Evolutionary conservation across 2,888 invertebrate species (phyloP).

Genomic region (Tinea pellionella): DNA sequence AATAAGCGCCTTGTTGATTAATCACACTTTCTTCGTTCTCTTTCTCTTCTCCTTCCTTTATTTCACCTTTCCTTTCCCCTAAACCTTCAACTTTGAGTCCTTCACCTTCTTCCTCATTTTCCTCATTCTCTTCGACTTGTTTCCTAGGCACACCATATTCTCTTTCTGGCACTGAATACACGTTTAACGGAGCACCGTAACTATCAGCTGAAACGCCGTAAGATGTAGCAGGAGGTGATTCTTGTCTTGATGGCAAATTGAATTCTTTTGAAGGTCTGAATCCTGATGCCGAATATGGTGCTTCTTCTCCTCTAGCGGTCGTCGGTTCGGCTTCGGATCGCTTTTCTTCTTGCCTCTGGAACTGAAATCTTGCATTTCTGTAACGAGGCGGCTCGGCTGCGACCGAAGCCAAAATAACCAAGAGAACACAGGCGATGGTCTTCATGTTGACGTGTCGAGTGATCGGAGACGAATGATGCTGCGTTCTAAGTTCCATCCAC

Average conservation of each 20-base stretch:
- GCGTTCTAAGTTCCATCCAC: slow-evolving; percentile 24
- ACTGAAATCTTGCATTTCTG: slow-evolving; percentile 34
- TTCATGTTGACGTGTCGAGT: slow-evolving; percentile 46
- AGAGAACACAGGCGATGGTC: slow-evolving; percentile 37
- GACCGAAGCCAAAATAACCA: slow-evolving; percentile 36
- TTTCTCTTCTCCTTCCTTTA: slow-evolving; percentile 35
- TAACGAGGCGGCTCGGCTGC: slow-evolving; percentile 47
- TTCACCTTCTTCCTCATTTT: slow-evolving; percentile 18
- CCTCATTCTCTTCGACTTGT: slow-evolving; percentile 15
- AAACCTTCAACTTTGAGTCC: slow-evolving; percentile 18
- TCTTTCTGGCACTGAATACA: slow-evolving; percentile 38
- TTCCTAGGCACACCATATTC: slow-evolving; percentile 41
- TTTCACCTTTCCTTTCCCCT: slow-evolving; percentile 26
- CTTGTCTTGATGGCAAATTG: slow-evolving; percentile 44
- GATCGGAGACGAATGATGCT: slow-evolving; percentile 53
- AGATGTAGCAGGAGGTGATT: slow-evolving; percentile 42
- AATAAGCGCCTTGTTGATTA: slow-evolving; percentile 68
- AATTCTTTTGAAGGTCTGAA: slow-evolving; percentile 45
- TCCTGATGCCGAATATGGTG: slow-evolving; percentile 52
- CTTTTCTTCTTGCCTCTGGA: slow-evolving; percentile 36
- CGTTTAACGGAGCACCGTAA: slow-evolving; percentile 50
- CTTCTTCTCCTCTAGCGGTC: slow-evolving; percentile 26
- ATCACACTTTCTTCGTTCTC: slow-evolving; percentile 37
- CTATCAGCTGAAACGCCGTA: slow-evolving; percentile 52
- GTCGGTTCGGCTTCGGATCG: slow-evolving; percentile 23